Evolutionary conservation across 2,888 invertebrate genomes (phyloP), one percentile per base, ranked within the genome.

Genomic region (Syritta pipiens): DNA sequence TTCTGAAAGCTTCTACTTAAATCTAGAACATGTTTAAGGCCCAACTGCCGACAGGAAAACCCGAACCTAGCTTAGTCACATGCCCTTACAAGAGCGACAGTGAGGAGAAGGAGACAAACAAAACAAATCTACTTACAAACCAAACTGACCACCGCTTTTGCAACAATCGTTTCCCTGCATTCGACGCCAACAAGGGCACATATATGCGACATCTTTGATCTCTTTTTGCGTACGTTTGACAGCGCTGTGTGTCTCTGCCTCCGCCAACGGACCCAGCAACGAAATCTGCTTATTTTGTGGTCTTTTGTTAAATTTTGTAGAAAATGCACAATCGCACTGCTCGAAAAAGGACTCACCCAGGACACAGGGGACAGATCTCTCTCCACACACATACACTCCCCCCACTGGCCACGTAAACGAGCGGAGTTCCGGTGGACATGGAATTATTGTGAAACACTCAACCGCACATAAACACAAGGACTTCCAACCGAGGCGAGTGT

Each of bases 211-310:
- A 57, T 74, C 67, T 79, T 62, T 74, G 72, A 72, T 60, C 28
- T 42, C 17, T 35, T 57, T 62, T 48, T 60, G 51, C 59, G 35
- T 63, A 30, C 46, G 24, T 72, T 57, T 62, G 35, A 60, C 51
- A 60, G 49, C 26, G 9, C 10, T 14, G 22, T 19, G 22, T n/a
- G 20, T 7, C 1, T 2, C 2, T 14, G 51, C 28, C 35, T 9
- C 12, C 35, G 10, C 7, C 55, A 51, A 44, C 20, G 26, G 12
- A 22, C 46, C 60, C 67, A 37, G 28, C 68, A 76, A 76, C 63
- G 51, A 75, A 81, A 81, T 75, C 81, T 68, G 81, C 81, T 81
- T 81, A 81, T 81, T 71, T 71, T 81, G 81, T 81, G 81, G 81
- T 75, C 68, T 68, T 68, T 74, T 62, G 81, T 81, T 81, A 75